Conservation (phyloP, 2,888 invertebrate genomes). For the Trypoxylon attenuatum region DNA sequence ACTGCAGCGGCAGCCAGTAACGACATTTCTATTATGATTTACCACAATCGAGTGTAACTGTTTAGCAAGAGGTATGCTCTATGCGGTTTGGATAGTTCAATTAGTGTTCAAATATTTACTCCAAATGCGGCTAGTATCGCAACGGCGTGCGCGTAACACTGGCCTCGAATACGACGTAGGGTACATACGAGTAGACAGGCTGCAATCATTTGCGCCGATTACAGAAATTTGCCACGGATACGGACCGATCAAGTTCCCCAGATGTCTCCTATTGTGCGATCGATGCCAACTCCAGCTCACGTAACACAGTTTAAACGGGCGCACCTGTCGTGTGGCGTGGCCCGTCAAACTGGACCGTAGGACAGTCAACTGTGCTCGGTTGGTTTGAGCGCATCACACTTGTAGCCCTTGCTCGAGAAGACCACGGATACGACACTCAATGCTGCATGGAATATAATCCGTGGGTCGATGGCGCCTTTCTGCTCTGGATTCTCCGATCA, state of each 20-base stretch:
- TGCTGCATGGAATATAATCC: no score
- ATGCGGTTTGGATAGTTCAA: conserved; percentile 54
- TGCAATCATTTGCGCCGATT: conserved; percentile 56
- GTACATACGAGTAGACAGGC: conserved; percentile 3
- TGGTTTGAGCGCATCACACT: no score
- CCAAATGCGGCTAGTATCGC: conserved; percentile 49
- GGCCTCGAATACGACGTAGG: not conserved
- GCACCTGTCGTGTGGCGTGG: conserved; percentile 23
- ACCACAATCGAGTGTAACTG: conserved; percentile 58
- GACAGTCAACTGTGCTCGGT: no score
- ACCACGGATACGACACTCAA: no score
- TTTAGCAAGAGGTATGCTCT: conserved; percentile 41
- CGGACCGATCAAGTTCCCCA: conserved; percentile 52
- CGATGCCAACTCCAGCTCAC: conserved; percentile 48
- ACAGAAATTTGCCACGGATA: conserved; percentile 58
- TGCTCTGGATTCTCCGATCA: not conserved
- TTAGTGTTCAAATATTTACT: conserved; percentile 60
- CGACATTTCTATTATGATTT: conserved; percentile 57
- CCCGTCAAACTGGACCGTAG: conserved; percentile 15
- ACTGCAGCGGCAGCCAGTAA: conserved; percentile 27
- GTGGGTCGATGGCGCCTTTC: not conserved
- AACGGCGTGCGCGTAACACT: conserved; percentile 11
- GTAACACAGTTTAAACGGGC: conserved; percentile 44
- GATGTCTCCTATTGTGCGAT: conserved; percentile 53
- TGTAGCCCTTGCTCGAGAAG: no score